Percentiles rank a stretch among this genome's conserved stretches.
Conservation (phyloP, 2,797 vertebrate species). For the Cyclura pinguis region DNA sequence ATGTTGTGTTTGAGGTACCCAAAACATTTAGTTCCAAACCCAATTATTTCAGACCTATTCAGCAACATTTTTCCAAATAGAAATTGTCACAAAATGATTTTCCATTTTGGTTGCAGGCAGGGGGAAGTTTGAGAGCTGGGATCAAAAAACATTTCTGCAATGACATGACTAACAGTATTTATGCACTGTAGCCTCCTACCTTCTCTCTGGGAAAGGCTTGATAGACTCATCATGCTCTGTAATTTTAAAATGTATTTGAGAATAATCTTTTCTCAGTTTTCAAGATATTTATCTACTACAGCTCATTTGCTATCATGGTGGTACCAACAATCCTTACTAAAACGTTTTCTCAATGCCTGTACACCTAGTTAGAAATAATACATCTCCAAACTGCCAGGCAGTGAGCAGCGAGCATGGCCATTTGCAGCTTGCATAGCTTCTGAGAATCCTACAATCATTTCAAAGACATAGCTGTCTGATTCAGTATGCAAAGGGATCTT, state of each 20-base stretch:
- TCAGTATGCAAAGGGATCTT: too few relatives aligned
- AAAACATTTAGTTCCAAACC: rapidly evolving
- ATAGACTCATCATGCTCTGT: neutral
- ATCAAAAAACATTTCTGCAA: too few relatives aligned
- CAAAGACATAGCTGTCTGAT: too few relatives aligned
- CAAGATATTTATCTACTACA: neutral
- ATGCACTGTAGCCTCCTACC: neutral
- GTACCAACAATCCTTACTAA: neutral
- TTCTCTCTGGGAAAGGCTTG: neutral
- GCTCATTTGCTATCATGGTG: neutral
- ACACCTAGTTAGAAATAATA: neutral
- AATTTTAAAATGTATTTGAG: constrained; percentile 3
- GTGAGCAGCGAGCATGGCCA: neutral
- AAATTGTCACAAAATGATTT: constrained; percentile 17
- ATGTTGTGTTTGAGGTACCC: neutral
- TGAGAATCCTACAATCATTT: too few relatives aligned
- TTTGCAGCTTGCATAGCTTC: neutral
- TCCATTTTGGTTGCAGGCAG: too few relatives aligned
- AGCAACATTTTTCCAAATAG: neutral
- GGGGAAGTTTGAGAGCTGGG: too few relatives aligned
- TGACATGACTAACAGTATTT: neutral
- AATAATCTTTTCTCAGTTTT: neutral
- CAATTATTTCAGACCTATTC: neutral
- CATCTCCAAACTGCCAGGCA: neutral
- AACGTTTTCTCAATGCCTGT: neutral